Conservation (phyloP, 2,888 invertebrate genomes). For the Apocheima hispidaria region DNA sequence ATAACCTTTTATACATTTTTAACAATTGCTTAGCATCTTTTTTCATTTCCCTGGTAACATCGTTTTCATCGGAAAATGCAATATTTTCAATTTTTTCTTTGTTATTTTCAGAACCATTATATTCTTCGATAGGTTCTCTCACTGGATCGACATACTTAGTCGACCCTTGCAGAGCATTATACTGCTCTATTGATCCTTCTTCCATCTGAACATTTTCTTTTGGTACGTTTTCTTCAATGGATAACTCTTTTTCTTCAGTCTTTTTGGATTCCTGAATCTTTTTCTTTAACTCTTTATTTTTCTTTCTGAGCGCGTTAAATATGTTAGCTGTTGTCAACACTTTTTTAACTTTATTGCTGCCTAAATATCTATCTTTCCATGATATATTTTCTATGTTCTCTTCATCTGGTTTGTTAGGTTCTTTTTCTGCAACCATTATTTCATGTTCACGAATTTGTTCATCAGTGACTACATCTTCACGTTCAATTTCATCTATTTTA, state of each 20-base stretch:
- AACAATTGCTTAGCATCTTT: slow-evolving; percentile 78
- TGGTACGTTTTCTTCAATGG: slow-evolving; percentile 44
- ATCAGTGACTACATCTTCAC: slow-evolving; percentile 64
- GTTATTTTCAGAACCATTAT: slow-evolving; percentile 36
- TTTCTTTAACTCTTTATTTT: slow-evolving; percentile 80
- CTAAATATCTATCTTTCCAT: slow-evolving; percentile 87
- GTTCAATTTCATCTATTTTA: slow-evolving; percentile 77
- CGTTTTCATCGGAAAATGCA: slow-evolving; percentile 16
- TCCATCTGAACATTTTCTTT: slow-evolving; percentile 41
- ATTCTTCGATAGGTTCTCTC: slow-evolving; percentile 46
- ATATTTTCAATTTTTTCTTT: slow-evolving; percentile 4
- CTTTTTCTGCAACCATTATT: slow-evolving; percentile 30
- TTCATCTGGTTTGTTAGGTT: slow-evolving; percentile 20
- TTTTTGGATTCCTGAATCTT: slow-evolving; percentile 66
- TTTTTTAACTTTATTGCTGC: slow-evolving; percentile 86
- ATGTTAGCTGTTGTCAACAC: slow-evolving; percentile 85
- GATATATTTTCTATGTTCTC: slow-evolving; percentile 62
- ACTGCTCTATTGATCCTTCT: slow-evolving; percentile 86
- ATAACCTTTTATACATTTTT: slow-evolving; percentile 79
- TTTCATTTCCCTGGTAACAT: slow-evolving; percentile 63
- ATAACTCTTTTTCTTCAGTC: slow-evolving; percentile 38
- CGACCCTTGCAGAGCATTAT: slow-evolving; percentile 74
- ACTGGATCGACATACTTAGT: slow-evolving; percentile 73
- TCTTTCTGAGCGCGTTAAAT: slow-evolving; percentile 87
- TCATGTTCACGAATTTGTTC: slow-evolving; percentile 60